phyloP scores from a whole-genome alignment of 2,888 invertebrate genomes.

The Metalampra italica region DNA sequence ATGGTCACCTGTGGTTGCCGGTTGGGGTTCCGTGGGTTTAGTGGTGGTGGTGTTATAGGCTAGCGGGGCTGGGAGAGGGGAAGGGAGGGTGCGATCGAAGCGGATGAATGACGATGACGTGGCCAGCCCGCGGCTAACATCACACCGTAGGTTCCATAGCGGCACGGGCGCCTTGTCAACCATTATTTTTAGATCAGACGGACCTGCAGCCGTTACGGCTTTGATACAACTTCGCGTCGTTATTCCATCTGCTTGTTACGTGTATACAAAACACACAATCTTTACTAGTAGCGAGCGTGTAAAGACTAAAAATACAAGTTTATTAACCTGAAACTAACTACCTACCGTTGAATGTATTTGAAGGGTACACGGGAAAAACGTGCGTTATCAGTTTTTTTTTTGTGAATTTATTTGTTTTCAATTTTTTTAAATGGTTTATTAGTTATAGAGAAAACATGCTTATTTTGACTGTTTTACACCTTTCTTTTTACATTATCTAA shows the following conservation, averaged over 20 bases:
- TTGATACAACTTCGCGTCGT: slow-evolving; percentile 22
- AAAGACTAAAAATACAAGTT: too few species aligned
- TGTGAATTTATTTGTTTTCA: too few species aligned
- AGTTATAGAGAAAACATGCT: too few species aligned
- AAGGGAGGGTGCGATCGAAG: slow-evolving; percentile 68
- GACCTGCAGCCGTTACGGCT: slow-evolving; percentile 15
- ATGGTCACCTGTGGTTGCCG: slow-evolving; percentile 27
- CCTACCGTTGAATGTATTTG: too few species aligned
- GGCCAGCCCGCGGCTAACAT: slow-evolving; percentile 56
- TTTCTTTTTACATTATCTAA: too few species aligned
- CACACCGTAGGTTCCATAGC: slow-evolving; percentile 34
- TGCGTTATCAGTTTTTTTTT: too few species aligned
- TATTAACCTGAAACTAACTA: too few species aligned
- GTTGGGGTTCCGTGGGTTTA: slow-evolving; percentile 18
- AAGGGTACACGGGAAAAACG: too few species aligned
- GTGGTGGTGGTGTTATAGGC: slow-evolving; percentile 9
- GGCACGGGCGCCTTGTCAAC: slow-evolving; percentile 34
- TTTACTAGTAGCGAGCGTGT: too few species aligned
- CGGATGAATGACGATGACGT: slow-evolving; percentile 73
- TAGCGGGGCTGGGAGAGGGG: slow-evolving; percentile 35
- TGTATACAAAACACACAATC: neutral
- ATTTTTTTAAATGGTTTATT: too few species aligned
- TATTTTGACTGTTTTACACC: too few species aligned
- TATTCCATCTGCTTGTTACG: slow-evolving; percentile 10
- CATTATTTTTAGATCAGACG: slow-evolving; percentile 64